Evolutionary conservation across 1,140 invertebrate species (phyloP).

Genomic region (Leptopilina boulardi): DNA sequence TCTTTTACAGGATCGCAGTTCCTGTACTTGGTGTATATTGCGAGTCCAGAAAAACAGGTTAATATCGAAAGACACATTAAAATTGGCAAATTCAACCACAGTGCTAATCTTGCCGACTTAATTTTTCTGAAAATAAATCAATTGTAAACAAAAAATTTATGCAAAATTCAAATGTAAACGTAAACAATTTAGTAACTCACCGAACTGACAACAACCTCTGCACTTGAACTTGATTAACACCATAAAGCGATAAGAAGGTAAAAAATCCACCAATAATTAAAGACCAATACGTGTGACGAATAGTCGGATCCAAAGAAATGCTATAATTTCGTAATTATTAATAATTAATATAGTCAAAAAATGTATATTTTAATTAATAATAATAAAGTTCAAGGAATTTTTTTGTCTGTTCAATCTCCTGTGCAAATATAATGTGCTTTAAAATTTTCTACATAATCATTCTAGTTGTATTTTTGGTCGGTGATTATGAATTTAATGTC

Average conservation of each 20-base stretch:
- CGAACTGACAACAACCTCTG: slow-evolving; percentile 89
- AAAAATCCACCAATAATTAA: slow-evolving; percentile 85
- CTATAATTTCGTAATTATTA: slow-evolving; percentile 65
- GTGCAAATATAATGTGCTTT: no score
- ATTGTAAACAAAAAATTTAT: slow-evolving; percentile 17
- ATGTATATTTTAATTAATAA: no score
- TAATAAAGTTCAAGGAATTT: no score
- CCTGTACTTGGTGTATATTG: slow-evolving; percentile 86
- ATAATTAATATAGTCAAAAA: no score
- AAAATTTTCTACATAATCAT: no score
- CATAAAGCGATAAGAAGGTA: slow-evolving; percentile 87
- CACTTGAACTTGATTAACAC: slow-evolving; percentile 91
- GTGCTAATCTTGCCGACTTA: slow-evolving; percentile 79
- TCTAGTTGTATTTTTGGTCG: no score
- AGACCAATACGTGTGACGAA: slow-evolving; percentile 85
- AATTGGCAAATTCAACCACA: slow-evolving; percentile 85
- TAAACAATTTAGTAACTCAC: slow-evolving; percentile 59
- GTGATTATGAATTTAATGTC: no score
- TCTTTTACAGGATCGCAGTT: slow-evolving; percentile 84
- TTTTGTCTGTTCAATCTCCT: no score
- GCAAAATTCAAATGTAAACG: neutral
- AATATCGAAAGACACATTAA: slow-evolving; percentile 81
- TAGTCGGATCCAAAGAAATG: slow-evolving; percentile 81
- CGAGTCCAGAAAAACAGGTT: slow-evolving; percentile 86
- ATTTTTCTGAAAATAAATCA: slow-evolving; percentile 71